phyloP scores from a whole-genome alignment of 2,797 vertebrate species.

The Ctenopoma multispine region DNA sequence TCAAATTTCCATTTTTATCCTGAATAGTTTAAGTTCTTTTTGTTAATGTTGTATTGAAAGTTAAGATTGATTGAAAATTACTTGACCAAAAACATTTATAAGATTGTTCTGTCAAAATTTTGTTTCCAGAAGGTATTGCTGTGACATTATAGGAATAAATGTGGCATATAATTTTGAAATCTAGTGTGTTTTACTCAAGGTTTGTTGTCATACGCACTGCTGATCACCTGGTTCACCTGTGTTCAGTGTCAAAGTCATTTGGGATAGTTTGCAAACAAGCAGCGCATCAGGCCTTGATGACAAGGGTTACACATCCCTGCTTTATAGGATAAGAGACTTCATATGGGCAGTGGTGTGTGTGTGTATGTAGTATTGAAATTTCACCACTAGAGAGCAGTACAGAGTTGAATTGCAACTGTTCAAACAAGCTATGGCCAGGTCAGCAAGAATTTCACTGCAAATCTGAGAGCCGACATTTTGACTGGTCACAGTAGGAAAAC shows the following conservation, averaged over 20 bases:
- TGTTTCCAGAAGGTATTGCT: neutral
- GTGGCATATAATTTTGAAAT: neutral
- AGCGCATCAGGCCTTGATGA: no score
- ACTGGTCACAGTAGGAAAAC: neutral
- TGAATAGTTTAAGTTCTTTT: no score
- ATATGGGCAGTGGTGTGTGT: neutral
- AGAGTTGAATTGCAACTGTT: neutral
- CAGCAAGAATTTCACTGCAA: neutral
- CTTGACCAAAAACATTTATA: neutral
- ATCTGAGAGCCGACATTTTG: neutral
- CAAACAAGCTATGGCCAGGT: neutral
- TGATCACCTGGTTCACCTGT: no score
- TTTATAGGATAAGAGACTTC: no score
- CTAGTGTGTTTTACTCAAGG: neutral
- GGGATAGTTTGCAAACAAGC: no score
- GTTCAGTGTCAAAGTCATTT: no score
- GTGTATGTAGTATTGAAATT: neutral
- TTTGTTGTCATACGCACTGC: no score
- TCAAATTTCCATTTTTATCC: neutral
- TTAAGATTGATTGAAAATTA: neutral
- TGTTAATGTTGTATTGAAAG: neutral
- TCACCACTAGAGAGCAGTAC: conserved; percentile 59
- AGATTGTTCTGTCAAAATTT: neutral
- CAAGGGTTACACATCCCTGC: no score
- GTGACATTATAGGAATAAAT: neutral